Evolutionary conservation across 1,140 invertebrate genomes (phyloP).

Genomic region (Holotrichia oblita): DNA sequence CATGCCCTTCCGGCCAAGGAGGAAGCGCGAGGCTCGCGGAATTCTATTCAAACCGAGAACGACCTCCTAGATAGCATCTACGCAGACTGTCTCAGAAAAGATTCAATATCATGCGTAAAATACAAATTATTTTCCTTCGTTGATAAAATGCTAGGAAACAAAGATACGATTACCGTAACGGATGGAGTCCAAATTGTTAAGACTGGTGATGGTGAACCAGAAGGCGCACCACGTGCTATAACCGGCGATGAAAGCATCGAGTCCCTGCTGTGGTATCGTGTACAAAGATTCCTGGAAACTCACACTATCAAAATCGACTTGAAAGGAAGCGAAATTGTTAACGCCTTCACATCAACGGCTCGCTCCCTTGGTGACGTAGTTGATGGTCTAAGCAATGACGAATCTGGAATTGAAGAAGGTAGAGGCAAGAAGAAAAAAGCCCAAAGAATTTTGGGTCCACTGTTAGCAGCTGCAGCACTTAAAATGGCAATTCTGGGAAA

Average conservation of each 20-base stretch:
- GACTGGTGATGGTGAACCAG: conserved; percentile 68
- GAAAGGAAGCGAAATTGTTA: conserved; percentile 83
- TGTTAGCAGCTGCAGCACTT: conserved; percentile 77
- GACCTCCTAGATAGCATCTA: conserved; percentile 80
- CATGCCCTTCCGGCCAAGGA: conserved; percentile 73
- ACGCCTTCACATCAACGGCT: conserved; percentile 79
- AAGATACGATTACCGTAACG: conserved; percentile 78
- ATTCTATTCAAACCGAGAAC: conserved; percentile 72
- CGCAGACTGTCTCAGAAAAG: conserved; percentile 80
- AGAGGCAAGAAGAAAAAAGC: conserved; percentile 85
- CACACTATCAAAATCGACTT: conserved; percentile 86
- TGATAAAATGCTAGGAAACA: conserved; percentile 80
- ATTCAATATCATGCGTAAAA: conserved; percentile 82
- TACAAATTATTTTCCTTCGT: conserved; percentile 85
- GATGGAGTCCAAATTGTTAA: conserved; percentile 85
- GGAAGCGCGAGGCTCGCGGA: conserved; percentile 63
- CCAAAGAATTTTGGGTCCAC: conserved; percentile 78
- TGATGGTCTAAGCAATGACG: conserved; percentile 64
- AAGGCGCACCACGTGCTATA: conserved; percentile 77
- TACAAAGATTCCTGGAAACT: conserved; percentile 78
- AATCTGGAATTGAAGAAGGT: conserved; percentile 69
- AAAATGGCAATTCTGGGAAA: conserved; percentile 82
- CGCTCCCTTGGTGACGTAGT: conserved; percentile 77
- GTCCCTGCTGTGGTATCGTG: conserved; percentile 70
- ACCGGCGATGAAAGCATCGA: conserved; percentile 72